phyloP scores from a whole-genome alignment of 2,113 vertebrate species.

The Coregonus clupeaformis region DNA sequence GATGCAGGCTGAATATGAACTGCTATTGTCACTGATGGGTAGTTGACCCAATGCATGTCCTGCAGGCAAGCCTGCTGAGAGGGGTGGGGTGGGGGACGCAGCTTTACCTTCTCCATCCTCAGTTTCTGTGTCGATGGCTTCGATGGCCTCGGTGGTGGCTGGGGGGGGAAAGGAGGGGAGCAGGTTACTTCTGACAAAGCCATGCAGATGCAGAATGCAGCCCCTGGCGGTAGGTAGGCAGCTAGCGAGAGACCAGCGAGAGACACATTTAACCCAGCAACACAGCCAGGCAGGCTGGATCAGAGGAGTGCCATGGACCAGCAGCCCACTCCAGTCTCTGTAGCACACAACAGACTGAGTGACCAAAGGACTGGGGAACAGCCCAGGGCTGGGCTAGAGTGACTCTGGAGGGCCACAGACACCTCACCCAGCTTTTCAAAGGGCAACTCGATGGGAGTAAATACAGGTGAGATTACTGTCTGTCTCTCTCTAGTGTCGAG shows the following conservation, averaged over 20 bases:
- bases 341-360: slow-evolving; percentile 12
- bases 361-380: slow-evolving; percentile 22
- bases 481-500: too few species aligned
- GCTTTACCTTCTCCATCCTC: slow-evolving; percentile 80
- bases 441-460: too few species aligned
- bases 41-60: not conserved
- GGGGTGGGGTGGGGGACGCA: slow-evolving; percentile 37
- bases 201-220: slow-evolving; percentile 67
- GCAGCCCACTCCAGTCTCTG: slow-evolving; percentile 15
- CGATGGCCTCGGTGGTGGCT: slow-evolving; percentile 84
- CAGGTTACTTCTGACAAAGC: slow-evolving; percentile 76
- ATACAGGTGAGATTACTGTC: too few species aligned
- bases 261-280: slow-evolving; percentile 42
- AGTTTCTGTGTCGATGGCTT: slow-evolving; percentile 77
- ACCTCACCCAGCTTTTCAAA: not conserved
- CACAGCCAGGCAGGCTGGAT: slow-evolving; percentile 42
- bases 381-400: not conserved
- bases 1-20: slow-evolving; percentile 16
- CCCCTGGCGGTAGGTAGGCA: slow-evolving; percentile 43
- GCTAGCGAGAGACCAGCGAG: slow-evolving; percentile 40
- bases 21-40: slow-evolving; percentile 19
- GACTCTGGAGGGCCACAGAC: not conserved
- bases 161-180: slow-evolving; percentile 69
- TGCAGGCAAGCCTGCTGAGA: slow-evolving; percentile 29
- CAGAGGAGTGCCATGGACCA: slow-evolving; percentile 50